Conservation (phyloP, 2,113 vertebrate genomes). For the Alexandromys fortis region DNA sequence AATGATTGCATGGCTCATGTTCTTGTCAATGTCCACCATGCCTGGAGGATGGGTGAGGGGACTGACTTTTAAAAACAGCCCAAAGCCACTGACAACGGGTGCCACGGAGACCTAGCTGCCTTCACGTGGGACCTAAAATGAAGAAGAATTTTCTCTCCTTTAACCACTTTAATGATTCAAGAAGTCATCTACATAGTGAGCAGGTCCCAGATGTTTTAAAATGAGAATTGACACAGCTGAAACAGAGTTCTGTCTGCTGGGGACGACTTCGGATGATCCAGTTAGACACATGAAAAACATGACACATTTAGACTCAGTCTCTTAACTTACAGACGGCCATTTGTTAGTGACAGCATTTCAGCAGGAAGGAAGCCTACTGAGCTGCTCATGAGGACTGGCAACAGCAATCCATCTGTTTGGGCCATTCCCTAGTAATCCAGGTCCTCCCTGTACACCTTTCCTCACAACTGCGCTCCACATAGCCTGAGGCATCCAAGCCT, state of each 20-base stretch:
- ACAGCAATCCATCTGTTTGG: not conserved
- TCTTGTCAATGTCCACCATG: not conserved
- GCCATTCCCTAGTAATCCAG: accelerated
- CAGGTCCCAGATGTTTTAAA: not conserved
- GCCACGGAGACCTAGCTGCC: not conserved
- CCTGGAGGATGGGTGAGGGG: not conserved
- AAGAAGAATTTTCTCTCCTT: not conserved
- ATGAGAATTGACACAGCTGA: not conserved
- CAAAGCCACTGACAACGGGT: not conserved
- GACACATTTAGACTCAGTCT: not conserved
- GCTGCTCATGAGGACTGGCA: not conserved
- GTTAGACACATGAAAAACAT: not conserved
- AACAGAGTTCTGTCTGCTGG: accelerated
- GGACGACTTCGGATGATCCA: not conserved
- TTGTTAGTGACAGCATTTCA: not conserved
- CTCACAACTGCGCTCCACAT: not conserved
- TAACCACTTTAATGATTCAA: not conserved
- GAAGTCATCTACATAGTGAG: not conserved
- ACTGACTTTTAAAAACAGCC: not conserved
- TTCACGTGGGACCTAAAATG: not conserved
- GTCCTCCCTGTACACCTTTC: not conserved
- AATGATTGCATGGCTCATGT: not conserved
- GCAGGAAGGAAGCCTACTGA: not conserved
- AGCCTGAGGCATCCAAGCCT: accelerated
- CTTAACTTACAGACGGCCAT: not conserved